Percentiles rank a stretch among this genome's conserved stretches.
These are phyloP conservation scores for Patella pellucida DNA, from an alignment of 2,888 invertebrate genomes.

Conservation along the genomic window DNA sequence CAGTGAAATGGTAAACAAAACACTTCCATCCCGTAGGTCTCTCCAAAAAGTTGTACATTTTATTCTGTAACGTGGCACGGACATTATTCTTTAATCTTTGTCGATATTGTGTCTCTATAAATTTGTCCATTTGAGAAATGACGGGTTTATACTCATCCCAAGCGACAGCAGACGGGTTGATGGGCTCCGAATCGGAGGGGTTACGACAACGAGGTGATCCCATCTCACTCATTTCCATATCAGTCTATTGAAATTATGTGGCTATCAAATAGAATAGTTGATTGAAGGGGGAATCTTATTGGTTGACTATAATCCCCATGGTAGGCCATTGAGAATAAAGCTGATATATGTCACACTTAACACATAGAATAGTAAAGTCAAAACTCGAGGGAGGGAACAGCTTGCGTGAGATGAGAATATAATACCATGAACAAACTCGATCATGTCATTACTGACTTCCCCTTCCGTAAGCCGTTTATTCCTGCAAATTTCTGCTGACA, in stretches of 20 bases:
- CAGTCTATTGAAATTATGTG: constrained; percentile 1
- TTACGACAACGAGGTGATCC: constrained; percentile 14
- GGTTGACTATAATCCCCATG: neutral
- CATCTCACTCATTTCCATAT: constrained; percentile 24
- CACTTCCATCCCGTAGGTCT: constrained; percentile 87
- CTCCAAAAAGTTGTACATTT: constrained; percentile 86
- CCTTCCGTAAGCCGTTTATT: too few species aligned
- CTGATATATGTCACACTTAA: neutral
- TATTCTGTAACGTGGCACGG: constrained; percentile 75
- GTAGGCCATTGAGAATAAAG: constrained; percentile 5
- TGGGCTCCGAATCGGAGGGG: constrained; percentile 22
- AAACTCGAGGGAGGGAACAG: too few species aligned
- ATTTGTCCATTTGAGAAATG: constrained; percentile 37
- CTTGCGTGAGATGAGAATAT: too few species aligned
- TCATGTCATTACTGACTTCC: too few species aligned
- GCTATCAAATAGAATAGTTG: neutral
- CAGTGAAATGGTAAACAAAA: constrained; percentile 85
- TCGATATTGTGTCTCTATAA: constrained; percentile 38
- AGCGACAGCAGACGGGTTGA: constrained; percentile 25
- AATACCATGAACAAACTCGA: too few species aligned
- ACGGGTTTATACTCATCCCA: constrained; percentile 40
- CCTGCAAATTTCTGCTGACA: too few species aligned
- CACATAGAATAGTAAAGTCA: neutral
- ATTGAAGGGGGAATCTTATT: neutral
- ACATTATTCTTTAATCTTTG: constrained; percentile 36